A percentile compares a stretch with the other conserved stretches of the same genome.
Evolutionary conservation across 2,888 invertebrate species (phyloP).

Genomic region (Zonitis immaculata): DNA sequence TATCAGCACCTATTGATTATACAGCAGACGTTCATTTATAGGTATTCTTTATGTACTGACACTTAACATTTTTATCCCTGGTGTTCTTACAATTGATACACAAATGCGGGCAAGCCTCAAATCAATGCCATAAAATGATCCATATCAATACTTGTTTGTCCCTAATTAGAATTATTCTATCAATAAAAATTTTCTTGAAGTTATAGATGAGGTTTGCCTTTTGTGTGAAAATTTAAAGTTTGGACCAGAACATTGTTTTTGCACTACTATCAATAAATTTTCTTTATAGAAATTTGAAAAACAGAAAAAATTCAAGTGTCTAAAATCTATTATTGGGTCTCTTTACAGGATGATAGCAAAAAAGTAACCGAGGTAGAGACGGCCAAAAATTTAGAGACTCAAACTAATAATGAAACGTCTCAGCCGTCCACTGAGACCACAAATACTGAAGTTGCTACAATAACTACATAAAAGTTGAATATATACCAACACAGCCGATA

Average conservation of each 20-base stretch:
- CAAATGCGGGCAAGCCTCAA: neutral
- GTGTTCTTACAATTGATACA: conserved; percentile 6
- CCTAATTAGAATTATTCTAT: too few species aligned
- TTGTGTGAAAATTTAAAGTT: neutral
- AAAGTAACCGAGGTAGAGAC: conserved; percentile 46
- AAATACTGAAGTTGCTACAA: conserved; percentile 36
- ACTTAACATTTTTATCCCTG: conserved; percentile 4
- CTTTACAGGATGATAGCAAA: conserved; percentile 53
- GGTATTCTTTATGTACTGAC: conserved; percentile 40
- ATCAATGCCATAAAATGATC: neutral
- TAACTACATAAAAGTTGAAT: conserved; percentile 29
- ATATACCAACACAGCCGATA: neutral
- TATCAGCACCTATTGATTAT: conserved; percentile 49
- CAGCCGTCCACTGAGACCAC: conserved; percentile 32
- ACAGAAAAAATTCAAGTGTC: conserved; percentile 8
- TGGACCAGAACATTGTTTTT: too few species aligned
- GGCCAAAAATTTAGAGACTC: conserved; percentile 41
- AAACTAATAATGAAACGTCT: conserved; percentile 35
- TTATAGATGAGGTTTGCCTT: neutral
- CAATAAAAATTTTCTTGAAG: too few species aligned
- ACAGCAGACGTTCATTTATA: conserved; percentile 49
- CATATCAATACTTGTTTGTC: too few species aligned
- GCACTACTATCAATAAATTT: too few species aligned
- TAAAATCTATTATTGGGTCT: conserved; percentile 44
- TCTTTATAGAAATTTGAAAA: neutral